Base-by-base conservation (phyloP, 2,113 vertebrate species). In the Argyrosomus japonicus region DNA sequence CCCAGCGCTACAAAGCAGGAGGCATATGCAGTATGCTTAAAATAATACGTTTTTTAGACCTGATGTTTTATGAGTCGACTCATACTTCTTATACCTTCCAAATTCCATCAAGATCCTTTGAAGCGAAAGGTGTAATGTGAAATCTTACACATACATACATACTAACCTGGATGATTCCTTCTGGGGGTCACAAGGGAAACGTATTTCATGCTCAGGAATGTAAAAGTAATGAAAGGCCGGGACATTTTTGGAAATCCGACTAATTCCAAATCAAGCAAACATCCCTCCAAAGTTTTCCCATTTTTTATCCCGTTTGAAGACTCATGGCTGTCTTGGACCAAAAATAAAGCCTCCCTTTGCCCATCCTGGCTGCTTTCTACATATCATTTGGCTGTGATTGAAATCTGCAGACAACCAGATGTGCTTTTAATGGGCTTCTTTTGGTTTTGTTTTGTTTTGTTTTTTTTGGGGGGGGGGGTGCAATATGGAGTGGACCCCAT, bases 321-420 rank as follows among this genome's bases (percentile, higher is more conserved):
- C 48, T 29, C 70, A 9, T 57, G 51, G 29, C 73, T 68, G 47
- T 76, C 65, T 81, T 74, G 53, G 68, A 53, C 63, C 47, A 62
- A 79, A 79, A 83, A 14, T 60, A 60, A 83, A 73, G 48, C 36
- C 51, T 36, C 29, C 58, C 67, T 58, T 10, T 29, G 58, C 45
- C 72, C 53, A 51, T 48, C 60, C 63, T 32, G 71, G 25, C 88
- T 61, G 76, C 60, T 60, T 61, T 14, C 63, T 80, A 8, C 1
- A 48, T 78, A 62, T 84, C 67, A 32, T 80, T 79, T 83, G 83
- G 83, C 78, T 57, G 45, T 0, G n/a, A 62, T 56, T 60, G 11
- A 81, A 81, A 69, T 84, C 69, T 71, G 67, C 57, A 3, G 81
- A 85, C 73, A 75, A 51, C 87, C 89, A 89, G 79, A 91, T 92